Percentiles rank a stretch among this genome's conserved stretches.
These are phyloP conservation scores for Menura novaehollandiae DNA, from an alignment of 2,113 vertebrate genomes.

Conservation along the genomic window DNA sequence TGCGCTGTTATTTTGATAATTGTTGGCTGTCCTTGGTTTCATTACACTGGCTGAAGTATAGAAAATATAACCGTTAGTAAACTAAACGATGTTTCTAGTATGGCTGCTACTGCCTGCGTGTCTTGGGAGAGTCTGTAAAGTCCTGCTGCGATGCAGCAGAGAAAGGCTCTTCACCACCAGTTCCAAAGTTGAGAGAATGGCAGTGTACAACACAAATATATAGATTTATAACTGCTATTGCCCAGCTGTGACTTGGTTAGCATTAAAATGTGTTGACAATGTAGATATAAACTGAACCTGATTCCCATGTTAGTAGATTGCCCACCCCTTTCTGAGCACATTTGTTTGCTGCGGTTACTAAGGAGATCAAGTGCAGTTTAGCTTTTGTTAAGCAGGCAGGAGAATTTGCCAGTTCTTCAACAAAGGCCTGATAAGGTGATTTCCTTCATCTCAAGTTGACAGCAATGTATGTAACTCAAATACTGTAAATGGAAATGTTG, in stretches of 20 bases:
- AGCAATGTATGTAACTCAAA: background rate
- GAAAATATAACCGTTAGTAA: slow-evolving; percentile 72
- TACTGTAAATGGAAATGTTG: background rate
- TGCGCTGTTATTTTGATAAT: background rate
- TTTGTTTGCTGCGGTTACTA: background rate
- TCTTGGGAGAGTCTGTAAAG: slow-evolving; percentile 78
- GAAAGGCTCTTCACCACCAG: slow-evolving; percentile 71
- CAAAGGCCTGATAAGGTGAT: slow-evolving; percentile 81
- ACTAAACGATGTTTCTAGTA: slow-evolving; percentile 72
- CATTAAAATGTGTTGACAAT: background rate
- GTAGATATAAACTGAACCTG: background rate
- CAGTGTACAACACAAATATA: background rate
- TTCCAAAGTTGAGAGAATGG: slow-evolving; percentile 51
- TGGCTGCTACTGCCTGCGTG: slow-evolving; percentile 69
- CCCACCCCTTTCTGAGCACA: background rate
- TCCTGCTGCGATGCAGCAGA: slow-evolving; percentile 75
- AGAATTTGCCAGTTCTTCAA: slow-evolving; percentile 79
- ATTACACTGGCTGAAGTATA: slow-evolving; percentile 60
- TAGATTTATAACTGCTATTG: background rate
- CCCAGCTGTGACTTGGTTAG: background rate
- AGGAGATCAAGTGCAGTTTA: background rate
- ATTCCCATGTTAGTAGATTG: background rate
- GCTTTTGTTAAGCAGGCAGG: slow-evolving; percentile 32
- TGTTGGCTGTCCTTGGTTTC: background rate
- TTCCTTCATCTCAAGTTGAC: background rate